Evolutionary conservation across 2,797 vertebrate species (phyloP), one percentile per base, ranked within the genome.

Genomic region (Melanotaenia parkinsoni): DNA sequence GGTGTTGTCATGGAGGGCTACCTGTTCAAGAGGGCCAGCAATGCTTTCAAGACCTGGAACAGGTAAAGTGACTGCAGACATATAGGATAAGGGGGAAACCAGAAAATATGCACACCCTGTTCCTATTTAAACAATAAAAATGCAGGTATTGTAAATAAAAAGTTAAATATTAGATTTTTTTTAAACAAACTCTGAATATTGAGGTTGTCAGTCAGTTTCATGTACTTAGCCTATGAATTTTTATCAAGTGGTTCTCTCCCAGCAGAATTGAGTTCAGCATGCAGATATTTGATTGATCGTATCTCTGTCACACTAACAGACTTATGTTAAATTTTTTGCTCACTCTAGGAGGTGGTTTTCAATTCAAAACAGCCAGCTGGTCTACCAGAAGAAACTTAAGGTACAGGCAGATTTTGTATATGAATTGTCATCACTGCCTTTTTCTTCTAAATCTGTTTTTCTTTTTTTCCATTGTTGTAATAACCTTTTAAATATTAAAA

Each of bases 1-100:
- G 98, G 98, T 0, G 97, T 99, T 50, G 98, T 98, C 78, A 98
- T 99, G 98, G 98, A 99, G 89, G 98, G 98, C 1, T 98, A 99
- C 84, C 96, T 99, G 75, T 99, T 98, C 88, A 99, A 99, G 93
- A 96, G 98, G 84, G 97, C 98, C 63, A 99, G 97, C 92, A 99
- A 99, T 1, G 98, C 98, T 10, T 99, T 99, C 90, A 99, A 99
- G 91, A 99, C 98, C 0, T 99, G 98, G 98, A 99, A 99, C 88
- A 95, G 98, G 98, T 93, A 62, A 77, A 33, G 53, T 38, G n/a
- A 67, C 16, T 3, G 13, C 14, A 5, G 26, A 30, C 50, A 56
- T 56, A 50, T 22, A 50, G 47, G 18, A 45, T 20, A 45, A n/a
- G 9, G 9, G 13, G 8, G 30, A 16, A 50, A 62, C 1, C 11